Conservation (phyloP, 2,888 invertebrate genomes). For the Shargacucullia verbasci region DNA sequence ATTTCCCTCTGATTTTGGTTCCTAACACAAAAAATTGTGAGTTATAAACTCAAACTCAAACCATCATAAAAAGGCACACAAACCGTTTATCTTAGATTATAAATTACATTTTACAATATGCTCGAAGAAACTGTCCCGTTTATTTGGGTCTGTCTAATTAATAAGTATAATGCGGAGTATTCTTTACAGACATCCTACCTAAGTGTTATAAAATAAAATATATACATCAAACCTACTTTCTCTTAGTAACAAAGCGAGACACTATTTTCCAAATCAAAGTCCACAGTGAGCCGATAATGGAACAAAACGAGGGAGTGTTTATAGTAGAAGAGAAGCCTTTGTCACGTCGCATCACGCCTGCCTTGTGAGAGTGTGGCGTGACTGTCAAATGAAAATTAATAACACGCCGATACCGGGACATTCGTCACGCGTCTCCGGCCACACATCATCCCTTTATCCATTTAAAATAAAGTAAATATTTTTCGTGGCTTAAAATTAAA, state of each 20-base stretch:
- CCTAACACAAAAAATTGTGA: too few relatives aligned
- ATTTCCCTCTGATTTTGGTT: too few relatives aligned
- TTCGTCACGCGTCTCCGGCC: slow-evolving; percentile 51
- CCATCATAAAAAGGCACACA: too few relatives aligned
- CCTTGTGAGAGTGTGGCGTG: slow-evolving; percentile 54
- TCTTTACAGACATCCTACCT: too few relatives aligned
- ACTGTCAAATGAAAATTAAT: slow-evolving; percentile 83
- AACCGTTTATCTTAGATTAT: too few relatives aligned
- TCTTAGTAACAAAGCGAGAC: slow-evolving; percentile 38
- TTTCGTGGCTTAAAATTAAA: slow-evolving; percentile 23
- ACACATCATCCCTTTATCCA: slow-evolving; percentile 50
- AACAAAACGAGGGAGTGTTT: slow-evolving; percentile 65
- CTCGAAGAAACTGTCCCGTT: too few relatives aligned
- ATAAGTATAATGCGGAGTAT: too few relatives aligned
- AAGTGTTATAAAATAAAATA: not conserved
- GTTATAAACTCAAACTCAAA: too few relatives aligned
- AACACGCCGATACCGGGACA: slow-evolving; percentile 63
- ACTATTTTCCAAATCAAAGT: slow-evolving; percentile 59
- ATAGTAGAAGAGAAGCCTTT: slow-evolving; percentile 54
- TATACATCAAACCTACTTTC: slow-evolving; percentile 14
- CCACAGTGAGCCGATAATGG: slow-evolving; percentile 62
- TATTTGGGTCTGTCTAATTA: too few relatives aligned
- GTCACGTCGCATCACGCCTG: slow-evolving; percentile 54
- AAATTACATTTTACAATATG: too few relatives aligned
- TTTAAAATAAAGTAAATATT: slow-evolving; percentile 38